Evolutionary conservation across 2,113 vertebrate species (phyloP).

Genomic region (Esox niger): DNA sequence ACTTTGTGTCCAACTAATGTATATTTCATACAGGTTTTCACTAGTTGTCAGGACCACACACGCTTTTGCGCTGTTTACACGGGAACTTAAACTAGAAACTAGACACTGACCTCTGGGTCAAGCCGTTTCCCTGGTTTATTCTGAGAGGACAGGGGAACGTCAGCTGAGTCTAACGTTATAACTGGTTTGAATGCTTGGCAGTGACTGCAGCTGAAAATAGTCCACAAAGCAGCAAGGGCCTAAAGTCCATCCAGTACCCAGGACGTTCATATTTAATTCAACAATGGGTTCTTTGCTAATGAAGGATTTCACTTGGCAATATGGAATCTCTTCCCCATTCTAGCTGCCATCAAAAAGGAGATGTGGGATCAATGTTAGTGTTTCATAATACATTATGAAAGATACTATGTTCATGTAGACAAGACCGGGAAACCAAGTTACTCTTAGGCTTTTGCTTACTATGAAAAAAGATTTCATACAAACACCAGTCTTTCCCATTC

Average conservation of each 20-base stretch:
- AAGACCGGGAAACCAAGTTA: too few species aligned
- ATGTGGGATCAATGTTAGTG: background rate
- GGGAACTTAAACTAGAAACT: constrained; percentile 52
- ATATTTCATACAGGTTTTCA: too few species aligned
- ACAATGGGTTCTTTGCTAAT: background rate
- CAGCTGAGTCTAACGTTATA: background rate
- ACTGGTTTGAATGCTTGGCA: background rate
- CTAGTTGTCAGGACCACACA: too few species aligned
- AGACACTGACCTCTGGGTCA: background rate
- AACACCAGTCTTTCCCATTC: too few species aligned
- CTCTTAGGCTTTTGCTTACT: too few species aligned
- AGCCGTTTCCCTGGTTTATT: background rate
- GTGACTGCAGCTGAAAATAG: background rate
- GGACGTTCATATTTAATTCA: background rate
- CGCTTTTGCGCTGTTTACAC: constrained; percentile 50
- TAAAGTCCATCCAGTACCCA: background rate
- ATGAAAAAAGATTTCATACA: too few species aligned
- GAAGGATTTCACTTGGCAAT: background rate
- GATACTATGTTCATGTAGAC: background rate
- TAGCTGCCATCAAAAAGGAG: background rate
- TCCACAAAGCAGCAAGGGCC: background rate
- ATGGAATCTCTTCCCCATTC: background rate
- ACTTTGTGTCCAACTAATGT: too few species aligned
- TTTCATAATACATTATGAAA: background rate
- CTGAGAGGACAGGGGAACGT: constrained; percentile 1